A percentile compares a stretch with the other conserved stretches of the same genome.
Evolutionary conservation across 2,113 vertebrate species (phyloP).

Genomic region (Phaetusa simplex): DNA sequence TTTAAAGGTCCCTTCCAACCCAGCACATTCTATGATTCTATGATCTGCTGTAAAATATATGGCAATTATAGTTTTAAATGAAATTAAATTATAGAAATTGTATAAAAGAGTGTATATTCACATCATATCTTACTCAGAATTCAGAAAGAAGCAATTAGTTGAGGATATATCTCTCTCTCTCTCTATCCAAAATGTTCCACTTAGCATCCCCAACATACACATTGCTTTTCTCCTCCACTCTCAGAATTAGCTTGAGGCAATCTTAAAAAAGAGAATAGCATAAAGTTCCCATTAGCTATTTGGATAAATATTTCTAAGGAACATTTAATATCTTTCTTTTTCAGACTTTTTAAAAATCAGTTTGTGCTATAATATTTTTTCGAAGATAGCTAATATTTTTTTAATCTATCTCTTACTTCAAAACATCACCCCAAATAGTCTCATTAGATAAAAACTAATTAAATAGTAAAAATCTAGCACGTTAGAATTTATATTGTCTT

Average conservation of each 20-base stretch:
- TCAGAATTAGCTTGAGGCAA: not conserved
- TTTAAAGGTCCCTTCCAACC: too few relatives aligned
- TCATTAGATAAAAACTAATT: not conserved
- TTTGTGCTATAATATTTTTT: not conserved
- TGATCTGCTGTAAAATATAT: not conserved
- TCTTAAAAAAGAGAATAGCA: not conserved
- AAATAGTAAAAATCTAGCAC: not conserved
- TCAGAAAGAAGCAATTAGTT: not conserved
- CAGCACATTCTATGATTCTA: too few relatives aligned
- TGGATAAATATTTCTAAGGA: not conserved
- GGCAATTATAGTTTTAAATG: not conserved
- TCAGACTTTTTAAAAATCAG: not conserved
- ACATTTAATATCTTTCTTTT: not conserved
- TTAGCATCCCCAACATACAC: not conserved
- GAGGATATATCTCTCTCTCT: not conserved
- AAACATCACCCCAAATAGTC: not conserved
- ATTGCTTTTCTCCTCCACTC: not conserved
- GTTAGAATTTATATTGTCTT: not conserved
- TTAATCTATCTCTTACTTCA: not conserved
- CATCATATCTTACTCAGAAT: not conserved
- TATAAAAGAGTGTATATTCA: not conserved
- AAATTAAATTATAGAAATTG: not conserved
- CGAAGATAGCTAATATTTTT: not conserved
- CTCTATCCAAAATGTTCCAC: not conserved
- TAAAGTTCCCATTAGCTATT: not conserved